Percentiles rank a stretch among this genome's conserved stretches.
Conservation (phyloP, 35 echinoderm and acorn worm species). For the Nesometra sesokonis region DNA sequence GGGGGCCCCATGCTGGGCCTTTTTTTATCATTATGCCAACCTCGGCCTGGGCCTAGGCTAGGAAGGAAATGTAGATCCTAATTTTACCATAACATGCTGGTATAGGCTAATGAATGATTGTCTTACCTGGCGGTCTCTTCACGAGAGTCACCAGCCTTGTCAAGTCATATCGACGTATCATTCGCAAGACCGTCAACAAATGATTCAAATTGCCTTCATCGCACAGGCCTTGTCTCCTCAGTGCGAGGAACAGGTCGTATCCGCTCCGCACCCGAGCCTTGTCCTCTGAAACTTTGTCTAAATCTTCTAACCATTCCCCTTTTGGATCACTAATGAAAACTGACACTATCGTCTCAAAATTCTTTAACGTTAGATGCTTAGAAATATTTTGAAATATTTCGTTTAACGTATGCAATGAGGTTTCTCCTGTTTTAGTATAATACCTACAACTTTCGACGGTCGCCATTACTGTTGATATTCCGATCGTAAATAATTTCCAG, state of each 20-base stretch:
- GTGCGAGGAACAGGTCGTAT: constrained; percentile 26
- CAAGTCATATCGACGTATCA: neutral
- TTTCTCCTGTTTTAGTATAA: neutral
- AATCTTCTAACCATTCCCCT: neutral
- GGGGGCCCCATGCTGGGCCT: too few species aligned
- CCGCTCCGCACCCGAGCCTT: neutral
- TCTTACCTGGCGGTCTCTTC: neutral
- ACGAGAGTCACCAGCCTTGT: neutral
- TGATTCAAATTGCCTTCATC: constrained; percentile 23
- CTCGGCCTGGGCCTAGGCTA: too few species aligned
- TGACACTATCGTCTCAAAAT: constrained; percentile 8
- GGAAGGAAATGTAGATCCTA: too few species aligned
- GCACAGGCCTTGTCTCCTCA: constrained; percentile 19
- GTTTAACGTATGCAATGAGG: neutral
- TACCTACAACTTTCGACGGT: neutral
- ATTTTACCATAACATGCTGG: too few species aligned
- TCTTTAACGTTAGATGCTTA: constrained; percentile 13
- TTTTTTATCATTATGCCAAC: too few species aligned
- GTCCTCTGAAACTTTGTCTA: constrained; percentile 6
- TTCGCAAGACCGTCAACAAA: constrained; percentile 15
- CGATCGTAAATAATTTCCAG: neutral
- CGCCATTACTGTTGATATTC: neutral
- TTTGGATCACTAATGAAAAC: constrained; percentile 7
- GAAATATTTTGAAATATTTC: constrained; percentile 33
- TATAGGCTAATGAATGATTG: neutral